Evolutionary conservation across 1,140 invertebrate genomes (phyloP).

Genomic region (Conopomorpha cramerella): DNA sequence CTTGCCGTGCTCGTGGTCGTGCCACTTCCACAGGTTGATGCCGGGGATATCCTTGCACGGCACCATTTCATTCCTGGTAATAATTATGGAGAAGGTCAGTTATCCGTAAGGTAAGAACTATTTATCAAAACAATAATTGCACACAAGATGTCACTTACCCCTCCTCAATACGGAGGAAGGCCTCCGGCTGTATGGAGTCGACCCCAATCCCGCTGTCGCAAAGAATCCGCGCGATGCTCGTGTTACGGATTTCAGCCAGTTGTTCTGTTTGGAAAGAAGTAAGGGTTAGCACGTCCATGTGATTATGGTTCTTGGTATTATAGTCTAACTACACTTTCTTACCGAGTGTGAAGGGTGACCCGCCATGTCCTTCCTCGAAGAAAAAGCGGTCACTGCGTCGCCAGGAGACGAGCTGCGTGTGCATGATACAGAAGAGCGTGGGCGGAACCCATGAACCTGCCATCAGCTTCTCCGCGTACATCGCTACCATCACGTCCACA

Average conservation of each 20-base stretch:
- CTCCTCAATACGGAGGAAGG: constrained; percentile 6
- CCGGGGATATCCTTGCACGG: constrained; percentile 64
- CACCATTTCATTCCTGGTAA: constrained; percentile 66
- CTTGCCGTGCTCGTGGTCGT: too few species aligned
- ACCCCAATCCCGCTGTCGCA: constrained; percentile 79
- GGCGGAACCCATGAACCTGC: constrained; percentile 72
- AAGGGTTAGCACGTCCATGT: too few species aligned
- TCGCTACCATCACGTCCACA: constrained; percentile 78
- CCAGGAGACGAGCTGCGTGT: constrained; percentile 71
- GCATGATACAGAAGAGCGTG: constrained; percentile 79
- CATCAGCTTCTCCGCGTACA: constrained; percentile 69
- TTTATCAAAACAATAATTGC: too few species aligned
- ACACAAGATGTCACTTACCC: too few species aligned
- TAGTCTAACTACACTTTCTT: constrained; percentile 4
- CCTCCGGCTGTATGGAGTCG: constrained; percentile 10
- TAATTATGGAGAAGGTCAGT: too few species aligned
- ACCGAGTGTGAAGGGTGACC: constrained; percentile 58
- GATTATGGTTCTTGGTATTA: too few species aligned
- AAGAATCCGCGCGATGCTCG: constrained; percentile 76
- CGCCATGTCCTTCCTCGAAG: constrained; percentile 62
- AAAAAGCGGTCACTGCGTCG: constrained; percentile 74
- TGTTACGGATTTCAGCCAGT: constrained; percentile 80
- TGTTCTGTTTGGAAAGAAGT: constrained; percentile 64
- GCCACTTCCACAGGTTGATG: constrained; percentile 65
- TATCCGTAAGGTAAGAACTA: too few species aligned